A percentile compares a stretch with the other conserved stretches of the same genome.
These are phyloP conservation scores for Lucilia cuprina DNA, from an alignment of 1,140 invertebrate genomes.

Conservation along the genomic window DNA sequence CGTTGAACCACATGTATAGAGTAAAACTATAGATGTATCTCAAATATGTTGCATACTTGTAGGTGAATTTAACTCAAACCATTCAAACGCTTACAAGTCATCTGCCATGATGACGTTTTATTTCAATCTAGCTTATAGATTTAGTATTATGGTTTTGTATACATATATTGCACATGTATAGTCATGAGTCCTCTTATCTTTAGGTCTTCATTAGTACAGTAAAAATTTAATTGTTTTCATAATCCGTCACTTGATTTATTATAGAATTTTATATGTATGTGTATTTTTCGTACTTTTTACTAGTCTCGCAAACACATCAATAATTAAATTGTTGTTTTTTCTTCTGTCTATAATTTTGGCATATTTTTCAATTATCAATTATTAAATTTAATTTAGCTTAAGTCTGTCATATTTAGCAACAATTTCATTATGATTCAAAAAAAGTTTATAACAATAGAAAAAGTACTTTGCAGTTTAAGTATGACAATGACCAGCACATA, in stretches of 20 bases:
- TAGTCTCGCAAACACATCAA: not conserved
- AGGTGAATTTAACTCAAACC: not conserved
- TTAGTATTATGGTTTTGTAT: not conserved
- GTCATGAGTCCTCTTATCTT: not conserved
- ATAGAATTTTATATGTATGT: not conserved
- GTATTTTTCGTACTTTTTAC: not conserved
- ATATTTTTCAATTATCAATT: not conserved
- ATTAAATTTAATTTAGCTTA: not conserved
- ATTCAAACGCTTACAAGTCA: not conserved
- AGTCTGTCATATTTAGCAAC: too few relatives aligned
- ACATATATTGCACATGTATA: not conserved
- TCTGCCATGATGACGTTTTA: not conserved
- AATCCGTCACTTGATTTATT: not conserved
- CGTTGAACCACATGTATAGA: not conserved
- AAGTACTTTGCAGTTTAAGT: not conserved
- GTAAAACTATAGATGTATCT: not conserved
- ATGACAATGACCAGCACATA: not conserved
- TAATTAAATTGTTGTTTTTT: not conserved
- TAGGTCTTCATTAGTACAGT: not conserved
- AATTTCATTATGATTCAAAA: not conserved
- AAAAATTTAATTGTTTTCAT: not conserved
- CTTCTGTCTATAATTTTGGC: not conserved
- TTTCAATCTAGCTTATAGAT: not conserved
- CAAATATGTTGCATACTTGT: not conserved
- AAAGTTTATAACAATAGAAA: not conserved